A percentile compares a stretch with the other conserved stretches of the same genome.
phyloP scores from a whole-genome alignment of 2,113 vertebrate species.

The Spea bombifrons region DNA sequence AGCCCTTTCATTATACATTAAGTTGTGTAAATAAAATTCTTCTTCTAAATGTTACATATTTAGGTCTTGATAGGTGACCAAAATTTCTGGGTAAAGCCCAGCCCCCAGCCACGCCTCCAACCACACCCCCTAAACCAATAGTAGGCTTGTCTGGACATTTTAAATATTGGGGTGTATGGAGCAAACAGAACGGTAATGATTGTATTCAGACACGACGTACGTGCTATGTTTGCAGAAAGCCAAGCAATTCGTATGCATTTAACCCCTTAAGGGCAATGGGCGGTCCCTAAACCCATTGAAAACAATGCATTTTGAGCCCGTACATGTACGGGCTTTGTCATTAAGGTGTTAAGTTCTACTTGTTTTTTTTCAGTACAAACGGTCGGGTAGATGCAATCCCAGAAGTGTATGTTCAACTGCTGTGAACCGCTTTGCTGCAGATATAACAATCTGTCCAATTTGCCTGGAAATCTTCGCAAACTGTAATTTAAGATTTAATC shows the following conservation, averaged over 20 bases:
- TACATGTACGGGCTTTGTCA: too few relatives aligned
- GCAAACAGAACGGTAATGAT: not conserved
- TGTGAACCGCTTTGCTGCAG: not conserved
- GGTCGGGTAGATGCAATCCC: slow-evolving; percentile 27
- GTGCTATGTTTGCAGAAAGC: slow-evolving; percentile 21
- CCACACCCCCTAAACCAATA: too few relatives aligned
- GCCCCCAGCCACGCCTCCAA: not conserved
- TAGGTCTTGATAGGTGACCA: not conserved
- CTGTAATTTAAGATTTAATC: slow-evolving; percentile 16
- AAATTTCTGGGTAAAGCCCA: not conserved
- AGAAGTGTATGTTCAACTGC: slow-evolving; percentile 1
- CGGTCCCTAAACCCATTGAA: too few relatives aligned
- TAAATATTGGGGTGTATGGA: not conserved
- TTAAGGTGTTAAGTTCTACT: too few relatives aligned
- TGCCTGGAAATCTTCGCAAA: not conserved
- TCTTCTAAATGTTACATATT: too few relatives aligned
- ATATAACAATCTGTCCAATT: slow-evolving; percentile 21
- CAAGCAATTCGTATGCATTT: slow-evolving; percentile 34
- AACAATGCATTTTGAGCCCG: too few relatives aligned
- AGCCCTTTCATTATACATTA: too few relatives aligned
- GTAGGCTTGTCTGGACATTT: too few relatives aligned
- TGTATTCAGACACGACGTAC: not conserved
- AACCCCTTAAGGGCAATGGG: not conserved
- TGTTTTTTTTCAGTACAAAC: too few relatives aligned
- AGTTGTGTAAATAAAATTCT: too few relatives aligned